phyloP scores from a whole-genome alignment of 2,113 vertebrate species.

The Gymnogyps californianus region DNA sequence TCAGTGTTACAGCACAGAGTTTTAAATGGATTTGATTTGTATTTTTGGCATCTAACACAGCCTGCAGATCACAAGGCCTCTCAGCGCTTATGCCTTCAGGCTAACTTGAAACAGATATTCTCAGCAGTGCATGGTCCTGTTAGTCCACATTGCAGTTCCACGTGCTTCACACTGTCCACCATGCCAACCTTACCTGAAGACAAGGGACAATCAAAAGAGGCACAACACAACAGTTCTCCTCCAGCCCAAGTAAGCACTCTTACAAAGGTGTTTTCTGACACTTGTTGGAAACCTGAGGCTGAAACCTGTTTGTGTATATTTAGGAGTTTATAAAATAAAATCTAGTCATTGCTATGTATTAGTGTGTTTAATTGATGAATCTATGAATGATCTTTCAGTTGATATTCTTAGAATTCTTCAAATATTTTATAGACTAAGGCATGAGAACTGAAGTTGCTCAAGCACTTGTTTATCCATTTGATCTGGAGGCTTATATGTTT shows the following conservation, averaged over 20 bases:
- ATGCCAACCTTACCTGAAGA: constrained; percentile 94
- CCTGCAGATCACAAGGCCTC: constrained; percentile 65
- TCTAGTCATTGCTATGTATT: background rate
- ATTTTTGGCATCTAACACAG: constrained; percentile 72
- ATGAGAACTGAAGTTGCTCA: background rate
- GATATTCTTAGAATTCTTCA: background rate
- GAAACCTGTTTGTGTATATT: background rate
- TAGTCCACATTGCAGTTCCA: constrained; percentile 23
- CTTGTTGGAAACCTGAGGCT: background rate
- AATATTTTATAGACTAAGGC: background rate
- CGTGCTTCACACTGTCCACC: constrained; percentile 56
- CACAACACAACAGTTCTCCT: constrained; percentile 74
- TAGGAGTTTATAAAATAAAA: background rate
- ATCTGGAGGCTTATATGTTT: background rate
- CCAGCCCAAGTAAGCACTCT: constrained; percentile 74
- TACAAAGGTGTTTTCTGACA: background rate
- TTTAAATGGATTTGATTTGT: constrained; percentile 69
- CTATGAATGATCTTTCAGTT: background rate
- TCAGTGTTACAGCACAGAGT: constrained; percentile 25
- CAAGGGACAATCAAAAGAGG: constrained; percentile 85
- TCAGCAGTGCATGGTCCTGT: constrained; percentile 47
- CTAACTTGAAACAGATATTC: constrained; percentile 55
- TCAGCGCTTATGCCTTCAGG: constrained; percentile 47
- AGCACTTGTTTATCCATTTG: background rate
- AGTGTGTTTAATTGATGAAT: background rate